A percentile compares a stretch with the other conserved stretches of the same genome.
These are phyloP conservation scores for Budorcas taxicolor DNA, from an alignment of 2,113 vertebrate species.

Conservation along the genomic window DNA sequence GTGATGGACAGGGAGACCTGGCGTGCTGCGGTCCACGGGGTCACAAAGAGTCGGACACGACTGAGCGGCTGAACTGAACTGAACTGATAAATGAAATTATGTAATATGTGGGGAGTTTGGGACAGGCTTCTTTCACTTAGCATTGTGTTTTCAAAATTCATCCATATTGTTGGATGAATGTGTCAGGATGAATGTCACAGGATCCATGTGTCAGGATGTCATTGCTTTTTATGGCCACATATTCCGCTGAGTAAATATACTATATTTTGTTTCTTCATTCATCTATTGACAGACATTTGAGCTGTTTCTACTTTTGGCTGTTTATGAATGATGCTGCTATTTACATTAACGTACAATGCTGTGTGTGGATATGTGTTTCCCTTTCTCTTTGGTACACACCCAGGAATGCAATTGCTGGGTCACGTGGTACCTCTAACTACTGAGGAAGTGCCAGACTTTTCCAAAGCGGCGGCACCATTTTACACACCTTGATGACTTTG, in stretches of 20 bases:
- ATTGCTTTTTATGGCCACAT: neutral
- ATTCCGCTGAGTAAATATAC: neutral
- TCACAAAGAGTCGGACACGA: fast-evolving
- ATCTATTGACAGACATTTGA: neutral
- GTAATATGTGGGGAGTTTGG: neutral
- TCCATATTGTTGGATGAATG: neutral
- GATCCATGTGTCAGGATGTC: fast-evolving
- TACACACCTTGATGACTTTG: neutral
- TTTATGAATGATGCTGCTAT: neutral
- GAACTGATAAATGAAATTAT: neutral
- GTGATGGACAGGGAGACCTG: neutral
- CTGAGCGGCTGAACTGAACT: neutral
- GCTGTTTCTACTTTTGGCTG: neutral
- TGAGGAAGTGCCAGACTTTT: neutral
- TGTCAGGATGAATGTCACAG: neutral
- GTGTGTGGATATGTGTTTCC: neutral
- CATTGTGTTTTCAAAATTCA: neutral
- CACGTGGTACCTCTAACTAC: fast-evolving
- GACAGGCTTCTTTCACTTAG: neutral
- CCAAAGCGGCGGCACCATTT: neutral
- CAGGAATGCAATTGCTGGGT: neutral
- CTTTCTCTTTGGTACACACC: neutral
- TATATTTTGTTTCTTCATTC: neutral
- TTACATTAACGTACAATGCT: too few relatives aligned
- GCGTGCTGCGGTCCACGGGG: fast-evolving